These are phyloP conservation scores for Zaprionus gabonicus DNA, from an alignment of 1,140 invertebrate genomes.

Conservation along the genomic window DNA sequence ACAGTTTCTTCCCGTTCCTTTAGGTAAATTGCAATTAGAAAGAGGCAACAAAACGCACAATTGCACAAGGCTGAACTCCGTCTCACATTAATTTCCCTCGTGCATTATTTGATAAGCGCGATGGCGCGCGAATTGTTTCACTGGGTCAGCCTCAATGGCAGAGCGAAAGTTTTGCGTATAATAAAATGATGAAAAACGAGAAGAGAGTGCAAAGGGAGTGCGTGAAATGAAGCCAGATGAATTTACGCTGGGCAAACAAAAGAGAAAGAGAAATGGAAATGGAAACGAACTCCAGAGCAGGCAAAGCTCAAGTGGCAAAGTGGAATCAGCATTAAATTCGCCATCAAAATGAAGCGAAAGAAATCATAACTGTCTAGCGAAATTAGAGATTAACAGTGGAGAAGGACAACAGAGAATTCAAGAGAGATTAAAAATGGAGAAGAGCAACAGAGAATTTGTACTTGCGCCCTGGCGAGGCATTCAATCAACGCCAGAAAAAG, in stretches of 20 bases:
- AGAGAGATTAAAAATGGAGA: neutral
- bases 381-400: slow-evolving; percentile 3
- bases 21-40: neutral
- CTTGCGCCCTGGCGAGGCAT: slow-evolving; percentile 16
- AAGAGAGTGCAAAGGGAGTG: slow-evolving; percentile 15
- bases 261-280: neutral
- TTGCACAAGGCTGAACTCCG: neutral
- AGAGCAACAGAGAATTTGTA: neutral
- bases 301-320: slow-evolving; percentile 21
- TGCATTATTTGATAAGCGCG: slow-evolving; percentile 59
- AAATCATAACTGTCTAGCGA: slow-evolving; percentile 1
- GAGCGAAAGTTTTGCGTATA: slow-evolving; percentile 33
- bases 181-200: slow-evolving; percentile 43
- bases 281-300: neutral
- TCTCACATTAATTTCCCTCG: slow-evolving; percentile 71
- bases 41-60: neutral
- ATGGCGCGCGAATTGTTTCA: slow-evolving; percentile 12
- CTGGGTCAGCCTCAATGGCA: slow-evolving; percentile 53
- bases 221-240: slow-evolving; percentile 14
- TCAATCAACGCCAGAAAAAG: slow-evolving; percentile 53
- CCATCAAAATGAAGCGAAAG: neutral
- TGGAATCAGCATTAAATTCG: neutral
- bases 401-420: no score
- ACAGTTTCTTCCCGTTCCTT: neutral
- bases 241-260: slow-evolving; percentile 19